Percentiles rank a stretch among this genome's conserved stretches.
These are phyloP conservation scores for Chloropsis hardwickii DNA, from an alignment of 2,113 vertebrate species.

Conservation along the genomic window DNA sequence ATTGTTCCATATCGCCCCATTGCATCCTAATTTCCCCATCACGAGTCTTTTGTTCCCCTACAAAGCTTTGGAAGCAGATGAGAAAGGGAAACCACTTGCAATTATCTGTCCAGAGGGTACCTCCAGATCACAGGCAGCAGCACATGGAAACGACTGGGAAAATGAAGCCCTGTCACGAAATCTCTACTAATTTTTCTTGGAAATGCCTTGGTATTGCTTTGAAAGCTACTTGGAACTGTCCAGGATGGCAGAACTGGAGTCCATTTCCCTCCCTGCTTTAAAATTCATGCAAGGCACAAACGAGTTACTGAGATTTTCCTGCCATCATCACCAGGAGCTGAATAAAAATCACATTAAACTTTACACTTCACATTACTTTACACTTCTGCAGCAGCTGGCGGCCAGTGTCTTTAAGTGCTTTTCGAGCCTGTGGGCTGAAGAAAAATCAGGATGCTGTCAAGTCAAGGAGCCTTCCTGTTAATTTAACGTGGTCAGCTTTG, in stretches of 20 bases:
- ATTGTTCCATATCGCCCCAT: background rate
- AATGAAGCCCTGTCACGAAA: background rate
- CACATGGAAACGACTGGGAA: background rate
- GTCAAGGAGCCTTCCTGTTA: background rate
- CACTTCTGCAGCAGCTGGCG: background rate
- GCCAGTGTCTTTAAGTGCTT: background rate
- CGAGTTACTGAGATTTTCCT: background rate
- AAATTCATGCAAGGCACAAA: background rate
- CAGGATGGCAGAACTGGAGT: background rate
- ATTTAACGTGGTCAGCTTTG: background rate
- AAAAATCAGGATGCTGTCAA: constrained; percentile 2
- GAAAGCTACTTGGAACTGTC: background rate
- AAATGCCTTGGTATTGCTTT: background rate
- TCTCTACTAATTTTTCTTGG: background rate
- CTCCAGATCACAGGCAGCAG: background rate
- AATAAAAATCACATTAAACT: constrained; percentile 9
- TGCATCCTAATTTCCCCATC: background rate
- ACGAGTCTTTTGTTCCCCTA: background rate
- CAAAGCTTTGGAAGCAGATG: constrained; percentile 21
- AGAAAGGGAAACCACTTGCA: background rate
- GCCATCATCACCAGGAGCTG: background rate
- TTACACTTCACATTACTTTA: background rate
- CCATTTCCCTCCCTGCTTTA: background rate
- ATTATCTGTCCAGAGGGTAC: background rate
- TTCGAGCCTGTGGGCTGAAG: background rate